Evolutionary conservation across 2,797 vertebrate genomes (phyloP).

Genomic region (Columba guinea): DNA sequence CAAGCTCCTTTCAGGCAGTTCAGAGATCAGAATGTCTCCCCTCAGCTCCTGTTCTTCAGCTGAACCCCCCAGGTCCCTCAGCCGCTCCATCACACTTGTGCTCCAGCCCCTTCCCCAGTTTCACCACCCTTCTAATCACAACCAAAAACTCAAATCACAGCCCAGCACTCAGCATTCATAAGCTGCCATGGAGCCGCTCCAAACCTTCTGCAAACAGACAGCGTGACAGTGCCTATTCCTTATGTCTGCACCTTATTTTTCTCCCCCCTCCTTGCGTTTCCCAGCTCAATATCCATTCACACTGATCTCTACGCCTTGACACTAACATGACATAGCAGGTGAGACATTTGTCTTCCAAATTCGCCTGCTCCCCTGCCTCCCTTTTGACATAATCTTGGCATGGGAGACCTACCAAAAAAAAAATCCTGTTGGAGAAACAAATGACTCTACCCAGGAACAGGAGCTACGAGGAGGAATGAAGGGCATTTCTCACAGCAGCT

Average conservation of each 20-base stretch:
- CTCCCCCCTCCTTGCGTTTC: background rate
- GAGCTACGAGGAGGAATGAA: background rate
- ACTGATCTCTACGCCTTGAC: background rate
- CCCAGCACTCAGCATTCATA: background rate
- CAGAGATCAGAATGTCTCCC: too few species aligned
- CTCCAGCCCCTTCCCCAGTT: too few species aligned
- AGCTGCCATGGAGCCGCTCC: background rate
- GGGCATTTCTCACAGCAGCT: background rate
- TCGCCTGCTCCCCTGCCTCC: background rate
- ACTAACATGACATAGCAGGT: conserved; percentile 73
- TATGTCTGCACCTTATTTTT: background rate
- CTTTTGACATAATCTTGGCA: conserved; percentile 37
- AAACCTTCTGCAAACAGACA: background rate
- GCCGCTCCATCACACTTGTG: too few species aligned
- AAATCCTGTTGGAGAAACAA: background rate
- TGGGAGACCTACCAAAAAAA: background rate
- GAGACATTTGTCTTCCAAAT: conserved; percentile 61
- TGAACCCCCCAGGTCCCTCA: too few species aligned
- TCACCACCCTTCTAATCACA: too few species aligned
- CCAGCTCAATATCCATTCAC: background rate
- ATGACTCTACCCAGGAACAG: background rate
- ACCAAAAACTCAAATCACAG: background rate
- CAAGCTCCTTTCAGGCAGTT: too few species aligned
- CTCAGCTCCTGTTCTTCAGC: too few species aligned
- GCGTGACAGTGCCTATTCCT: background rate